Evolutionary conservation across 92 coral and sea anemone species (phyloP).

Genomic region (Epizoanthus rinbou): DNA sequence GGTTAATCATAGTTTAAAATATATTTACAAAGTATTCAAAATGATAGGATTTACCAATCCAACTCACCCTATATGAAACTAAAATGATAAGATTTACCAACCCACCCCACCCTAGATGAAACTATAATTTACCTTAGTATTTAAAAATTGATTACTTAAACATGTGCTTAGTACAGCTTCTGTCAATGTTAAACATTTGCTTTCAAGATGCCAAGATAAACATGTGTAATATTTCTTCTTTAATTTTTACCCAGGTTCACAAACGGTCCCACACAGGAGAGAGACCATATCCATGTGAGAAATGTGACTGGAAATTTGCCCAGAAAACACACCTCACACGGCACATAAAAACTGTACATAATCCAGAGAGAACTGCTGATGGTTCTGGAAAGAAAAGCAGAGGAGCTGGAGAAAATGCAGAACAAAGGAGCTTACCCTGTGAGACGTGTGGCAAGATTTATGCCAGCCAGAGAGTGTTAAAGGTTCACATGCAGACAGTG

Average conservation of each 20-base stretch:
- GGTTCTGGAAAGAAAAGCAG: constrained; percentile 30
- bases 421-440: constrained; percentile 48
- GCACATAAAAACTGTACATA: constrained; percentile 73
- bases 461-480: constrained; percentile 70
- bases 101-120: too few species aligned
- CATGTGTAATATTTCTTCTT: too few species aligned
- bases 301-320: constrained; percentile 80
- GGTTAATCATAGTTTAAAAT: too few species aligned
- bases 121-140: too few species aligned
- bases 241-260: constrained; percentile 59
- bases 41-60: too few species aligned
- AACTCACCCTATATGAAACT: too few species aligned
- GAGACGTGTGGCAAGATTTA: constrained; percentile 73
- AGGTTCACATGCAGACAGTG: constrained; percentile 70
- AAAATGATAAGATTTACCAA: too few species aligned
- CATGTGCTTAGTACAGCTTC: too few species aligned
- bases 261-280: constrained; percentile 84
- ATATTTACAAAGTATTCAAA: not conserved
- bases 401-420: constrained; percentile 19
- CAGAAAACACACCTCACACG: constrained; percentile 82
- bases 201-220: too few species aligned
- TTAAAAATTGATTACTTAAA: too few species aligned
- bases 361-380: not conserved
- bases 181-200: too few species aligned
- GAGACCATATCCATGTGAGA: constrained; percentile 74